Base-by-base conservation (phyloP, 2,797 vertebrate species). In the Denticeps clupeoides region DNA sequence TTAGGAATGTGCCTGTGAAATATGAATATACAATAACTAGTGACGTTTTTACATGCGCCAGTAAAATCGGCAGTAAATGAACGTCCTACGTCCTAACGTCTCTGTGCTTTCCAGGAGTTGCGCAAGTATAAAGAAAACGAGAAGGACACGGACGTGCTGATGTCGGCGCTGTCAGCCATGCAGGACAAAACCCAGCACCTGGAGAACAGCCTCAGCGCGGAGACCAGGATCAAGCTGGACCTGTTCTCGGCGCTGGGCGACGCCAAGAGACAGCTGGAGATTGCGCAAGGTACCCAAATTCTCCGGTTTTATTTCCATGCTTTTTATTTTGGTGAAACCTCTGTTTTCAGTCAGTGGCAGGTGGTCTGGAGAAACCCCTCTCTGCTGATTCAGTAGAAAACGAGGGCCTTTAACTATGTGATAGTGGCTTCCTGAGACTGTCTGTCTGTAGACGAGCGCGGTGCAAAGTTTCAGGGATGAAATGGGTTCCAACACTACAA, bases 171-270 rank as follows among this genome's bases (percentile, higher is more conserved):
- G 31, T 89, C 89, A 21, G 89, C 89, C 74, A 91, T 91, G 89
- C 88, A 90, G 72, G 89, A 91, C 67, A 91, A 91, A 78, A 90
- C 87, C 0, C 88, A 91, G 72, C 89, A 91, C 79, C 81, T 91
- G 67, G 89, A 91, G 74, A 91, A 90, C 77, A 91, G 89, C 72
- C 79, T 91, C 69, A 90, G 88, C 0, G 89, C 89, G 4, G 89
- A 91, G 79, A 91, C 89, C 0, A 77, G 89, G 46, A 87, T 91
- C 78, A 90, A 91, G 64, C 71, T 91, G 72, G 89, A 91, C 67
- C 84, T 91, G 2, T 91, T 91, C 72, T 91, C 89, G 3, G 88
- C 89, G 0, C 80, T 91, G 56, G 89, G 89, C n/a, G 89, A 91
- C 4, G 89, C 89, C 46, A 91, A 91, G 60, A 72, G 89, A 59